Percentiles rank a stretch among this genome's conserved stretches.
Conservation (phyloP, 1,140 invertebrate genomes). For the Panagrolaimus sp. region DNA sequence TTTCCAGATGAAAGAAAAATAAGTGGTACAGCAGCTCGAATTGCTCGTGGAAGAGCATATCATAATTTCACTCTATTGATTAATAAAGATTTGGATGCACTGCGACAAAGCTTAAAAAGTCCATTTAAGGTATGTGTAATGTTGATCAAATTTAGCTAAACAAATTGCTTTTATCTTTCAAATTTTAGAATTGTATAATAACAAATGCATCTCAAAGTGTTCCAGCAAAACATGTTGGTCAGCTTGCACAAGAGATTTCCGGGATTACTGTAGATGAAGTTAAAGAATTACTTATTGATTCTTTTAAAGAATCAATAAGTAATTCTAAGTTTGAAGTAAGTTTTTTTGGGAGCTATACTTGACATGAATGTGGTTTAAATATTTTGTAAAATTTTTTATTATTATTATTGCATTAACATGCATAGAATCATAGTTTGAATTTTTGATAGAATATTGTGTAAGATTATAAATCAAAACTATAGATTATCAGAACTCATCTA, state of each 20-base stretch:
- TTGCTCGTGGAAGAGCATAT: slow-evolving; percentile 46
- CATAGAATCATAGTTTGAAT: too few relatives aligned
- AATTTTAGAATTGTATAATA: slow-evolving; percentile 34
- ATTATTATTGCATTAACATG: too few relatives aligned
- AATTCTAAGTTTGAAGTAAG: slow-evolving; percentile 33
- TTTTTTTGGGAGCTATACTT: too few relatives aligned
- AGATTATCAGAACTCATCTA: too few relatives aligned
- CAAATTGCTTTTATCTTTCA: neutral
- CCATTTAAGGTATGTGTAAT: slow-evolving; percentile 21
- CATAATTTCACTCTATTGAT: slow-evolving; percentile 56
- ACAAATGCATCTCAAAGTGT: slow-evolving; percentile 52
- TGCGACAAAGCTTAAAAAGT: slow-evolving; percentile 40
- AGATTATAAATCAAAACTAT: too few relatives aligned
- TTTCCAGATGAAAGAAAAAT: slow-evolving; percentile 46
- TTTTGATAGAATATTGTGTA: too few relatives aligned
- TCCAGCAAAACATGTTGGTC: slow-evolving; percentile 46
- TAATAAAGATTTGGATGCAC: slow-evolving; percentile 31
- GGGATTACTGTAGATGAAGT: slow-evolving; percentile 22
- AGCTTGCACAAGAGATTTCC: slow-evolving; percentile 33
- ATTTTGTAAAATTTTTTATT: too few relatives aligned
- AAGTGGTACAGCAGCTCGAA: slow-evolving; percentile 55
- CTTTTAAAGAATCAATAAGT: slow-evolving; percentile 26
- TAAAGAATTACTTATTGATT: slow-evolving; percentile 24
- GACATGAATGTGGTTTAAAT: too few relatives aligned
- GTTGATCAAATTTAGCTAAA: neutral